Conservation (phyloP, 2,797 vertebrate species). For the Arremon brunneinucha region DNA sequence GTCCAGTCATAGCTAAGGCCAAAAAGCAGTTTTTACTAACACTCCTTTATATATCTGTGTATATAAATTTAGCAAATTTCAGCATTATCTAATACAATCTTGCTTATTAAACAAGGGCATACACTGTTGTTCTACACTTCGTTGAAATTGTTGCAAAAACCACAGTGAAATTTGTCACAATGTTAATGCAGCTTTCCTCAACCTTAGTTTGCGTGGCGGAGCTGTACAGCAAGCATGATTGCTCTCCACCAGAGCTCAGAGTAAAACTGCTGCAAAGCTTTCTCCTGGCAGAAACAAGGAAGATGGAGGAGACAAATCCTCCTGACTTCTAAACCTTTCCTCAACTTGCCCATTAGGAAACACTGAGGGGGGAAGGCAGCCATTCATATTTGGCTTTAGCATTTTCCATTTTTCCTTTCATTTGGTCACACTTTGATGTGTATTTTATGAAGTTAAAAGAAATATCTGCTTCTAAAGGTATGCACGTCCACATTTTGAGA, state of each 20-base stretch:
- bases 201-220: fast-evolving
- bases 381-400: not conserved
- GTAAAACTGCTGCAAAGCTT: not conserved
- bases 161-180: not conserved
- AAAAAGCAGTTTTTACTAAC: not conserved
- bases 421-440: not conserved
- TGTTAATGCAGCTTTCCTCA: not conserved
- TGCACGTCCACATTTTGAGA: not conserved
- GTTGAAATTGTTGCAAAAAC: not conserved
- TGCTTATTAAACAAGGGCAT: not conserved
- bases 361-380: not conserved
- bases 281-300: not conserved
- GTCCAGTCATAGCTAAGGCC: not conserved
- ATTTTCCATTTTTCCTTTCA: not conserved
- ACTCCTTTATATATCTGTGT: not conserved
- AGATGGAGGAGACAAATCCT: not conserved
- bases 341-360: not conserved
- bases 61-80: not conserved
- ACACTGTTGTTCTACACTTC: not conserved
- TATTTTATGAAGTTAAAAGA: not conserved
- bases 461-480: not conserved
- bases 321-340: not conserved
- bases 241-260: not conserved
- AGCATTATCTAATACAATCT: not conserved
- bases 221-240: not conserved